A percentile compares a stretch with the other conserved stretches of the same genome.
Conservation (phyloP, 2,113 vertebrate species). For the Hippocampus comes region DNA sequence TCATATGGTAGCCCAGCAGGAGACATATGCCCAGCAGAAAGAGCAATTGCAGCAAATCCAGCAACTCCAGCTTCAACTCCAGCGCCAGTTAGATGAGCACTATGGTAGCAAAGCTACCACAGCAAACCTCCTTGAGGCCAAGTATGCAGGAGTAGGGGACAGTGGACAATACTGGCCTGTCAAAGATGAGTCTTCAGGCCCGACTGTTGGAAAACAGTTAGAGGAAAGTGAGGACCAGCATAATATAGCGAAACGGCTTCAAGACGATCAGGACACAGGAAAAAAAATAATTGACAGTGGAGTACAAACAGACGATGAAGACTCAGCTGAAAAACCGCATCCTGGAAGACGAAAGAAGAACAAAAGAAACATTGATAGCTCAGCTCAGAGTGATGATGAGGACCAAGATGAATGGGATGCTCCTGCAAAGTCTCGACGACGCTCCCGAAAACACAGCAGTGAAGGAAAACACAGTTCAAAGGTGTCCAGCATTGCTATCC, state of each 20-base stretch:
- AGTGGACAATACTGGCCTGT: slow-evolving; percentile 87
- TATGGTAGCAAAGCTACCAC: slow-evolving; percentile 63
- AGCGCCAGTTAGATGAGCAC: slow-evolving; percentile 91
- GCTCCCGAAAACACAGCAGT: slow-evolving; percentile 81
- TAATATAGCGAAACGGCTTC: slow-evolving; percentile 77
- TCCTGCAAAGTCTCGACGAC: slow-evolving; percentile 83
- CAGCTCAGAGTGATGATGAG: slow-evolving; percentile 93
- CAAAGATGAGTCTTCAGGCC: slow-evolving; percentile 79
- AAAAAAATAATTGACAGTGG: slow-evolving; percentile 91
- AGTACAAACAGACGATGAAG: slow-evolving; percentile 97
- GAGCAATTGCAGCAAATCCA: slow-evolving; percentile 94
- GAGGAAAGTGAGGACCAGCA: slow-evolving; percentile 80
- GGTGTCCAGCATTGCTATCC: slow-evolving; percentile 92
- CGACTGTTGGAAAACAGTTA: slow-evolving; percentile 69
- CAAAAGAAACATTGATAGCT: slow-evolving; percentile 88
- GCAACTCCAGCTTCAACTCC: slow-evolving; percentile 92
- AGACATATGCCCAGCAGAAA: slow-evolving; percentile 91
- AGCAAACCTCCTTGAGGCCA: slow-evolving; percentile 84
- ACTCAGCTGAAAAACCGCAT: slow-evolving; percentile 81
- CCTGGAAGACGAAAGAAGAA: slow-evolving; percentile 80
- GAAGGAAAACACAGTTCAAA: slow-evolving; percentile 83
- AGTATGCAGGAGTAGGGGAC: slow-evolving; percentile 80
- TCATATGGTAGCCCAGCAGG: slow-evolving; percentile 93
- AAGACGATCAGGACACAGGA: slow-evolving; percentile 77
- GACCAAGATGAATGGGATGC: slow-evolving; percentile 96